Percentiles rank a stretch among this genome's conserved stretches.
Conservation (phyloP, 1,140 invertebrate species). For the Hirudo medicinalis region DNA sequence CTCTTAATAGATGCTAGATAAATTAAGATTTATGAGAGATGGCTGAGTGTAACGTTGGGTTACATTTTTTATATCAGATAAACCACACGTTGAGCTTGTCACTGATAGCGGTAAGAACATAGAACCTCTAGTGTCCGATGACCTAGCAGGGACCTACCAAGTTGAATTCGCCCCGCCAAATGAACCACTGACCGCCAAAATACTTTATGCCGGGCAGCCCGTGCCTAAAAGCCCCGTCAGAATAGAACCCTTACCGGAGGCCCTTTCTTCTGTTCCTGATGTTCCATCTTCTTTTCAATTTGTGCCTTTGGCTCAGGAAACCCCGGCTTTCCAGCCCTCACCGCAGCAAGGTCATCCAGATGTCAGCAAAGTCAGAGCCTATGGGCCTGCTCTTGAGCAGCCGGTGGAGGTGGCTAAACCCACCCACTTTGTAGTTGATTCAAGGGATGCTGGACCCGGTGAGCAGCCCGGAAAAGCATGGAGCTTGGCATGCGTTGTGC, state of each 20-base stretch:
- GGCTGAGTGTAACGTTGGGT: too few species aligned
- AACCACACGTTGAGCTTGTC: slow-evolving; percentile 43
- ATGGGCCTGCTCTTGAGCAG: slow-evolving; percentile 55
- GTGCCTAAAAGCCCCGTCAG: slow-evolving; percentile 71
- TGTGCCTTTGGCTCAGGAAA: too few species aligned
- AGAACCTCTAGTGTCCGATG: slow-evolving; percentile 53
- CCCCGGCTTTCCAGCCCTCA: too few species aligned
- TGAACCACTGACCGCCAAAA: slow-evolving; percentile 60
- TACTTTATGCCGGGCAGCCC: slow-evolving; percentile 70
- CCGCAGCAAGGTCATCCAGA: slow-evolving; percentile 40
- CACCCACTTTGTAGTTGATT: slow-evolving; percentile 50
- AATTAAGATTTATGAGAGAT: too few species aligned
- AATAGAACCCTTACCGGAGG: slow-evolving; percentile 35
- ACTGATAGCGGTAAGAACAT: slow-evolving; percentile 50
- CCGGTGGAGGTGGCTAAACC: slow-evolving; percentile 20
- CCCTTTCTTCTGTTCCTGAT: not conserved
- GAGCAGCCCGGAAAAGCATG: too few species aligned
- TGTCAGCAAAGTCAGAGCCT: slow-evolving; percentile 64
- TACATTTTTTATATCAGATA: not conserved
- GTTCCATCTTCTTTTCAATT: too few species aligned
- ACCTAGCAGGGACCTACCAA: slow-evolving; percentile 53
- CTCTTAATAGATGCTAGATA: too few species aligned
- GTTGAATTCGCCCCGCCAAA: slow-evolving; percentile 63
- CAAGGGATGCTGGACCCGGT: slow-evolving; percentile 61
- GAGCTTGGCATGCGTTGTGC: too few species aligned